Percentiles rank a stretch among this genome's conserved stretches.
These are phyloP conservation scores for Caenorhabditis afra DNA, from an alignment of 2,888 invertebrate species.

Conservation along the genomic window DNA sequence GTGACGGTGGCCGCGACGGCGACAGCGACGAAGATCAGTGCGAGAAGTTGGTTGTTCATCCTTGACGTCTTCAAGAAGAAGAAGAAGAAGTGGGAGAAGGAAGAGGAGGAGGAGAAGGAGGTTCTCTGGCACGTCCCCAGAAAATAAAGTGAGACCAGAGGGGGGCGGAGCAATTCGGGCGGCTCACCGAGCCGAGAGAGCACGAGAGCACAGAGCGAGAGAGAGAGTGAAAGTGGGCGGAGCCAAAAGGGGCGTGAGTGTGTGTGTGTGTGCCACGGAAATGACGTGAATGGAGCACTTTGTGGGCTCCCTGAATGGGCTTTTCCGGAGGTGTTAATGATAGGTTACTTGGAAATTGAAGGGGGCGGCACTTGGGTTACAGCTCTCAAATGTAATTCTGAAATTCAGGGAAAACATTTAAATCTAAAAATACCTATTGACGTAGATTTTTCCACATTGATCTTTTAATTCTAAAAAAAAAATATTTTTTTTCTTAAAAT, in stretches of 20 bases:
- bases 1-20: background rate
- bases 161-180: slow-evolving; percentile 32
- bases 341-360: slow-evolving; percentile 24
- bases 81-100: background rate
- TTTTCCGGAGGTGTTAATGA: slow-evolving; percentile 24
- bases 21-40: slow-evolving; percentile 10
- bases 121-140: slow-evolving; percentile 12
- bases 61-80: background rate
- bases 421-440: too few relatives aligned
- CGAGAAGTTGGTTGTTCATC: background rate
- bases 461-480: too few relatives aligned
- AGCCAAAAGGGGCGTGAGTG: background rate
- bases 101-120: background rate
- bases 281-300: slow-evolving; percentile 37
- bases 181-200: background rate
- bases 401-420: too few relatives aligned
- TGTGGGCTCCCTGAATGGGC: background rate
- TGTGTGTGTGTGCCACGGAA: slow-evolving; percentile 3
- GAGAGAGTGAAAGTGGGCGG: slow-evolving; percentile 11
- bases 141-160: slow-evolving; percentile 12
- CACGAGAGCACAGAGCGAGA: background rate
- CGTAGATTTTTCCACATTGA: too few relatives aligned
- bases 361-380: slow-evolving; percentile 4
- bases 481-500: too few relatives aligned
- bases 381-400: too few relatives aligned